Conservation (phyloP, 2,113 vertebrate species). For the Heterotis niloticus region DNA sequence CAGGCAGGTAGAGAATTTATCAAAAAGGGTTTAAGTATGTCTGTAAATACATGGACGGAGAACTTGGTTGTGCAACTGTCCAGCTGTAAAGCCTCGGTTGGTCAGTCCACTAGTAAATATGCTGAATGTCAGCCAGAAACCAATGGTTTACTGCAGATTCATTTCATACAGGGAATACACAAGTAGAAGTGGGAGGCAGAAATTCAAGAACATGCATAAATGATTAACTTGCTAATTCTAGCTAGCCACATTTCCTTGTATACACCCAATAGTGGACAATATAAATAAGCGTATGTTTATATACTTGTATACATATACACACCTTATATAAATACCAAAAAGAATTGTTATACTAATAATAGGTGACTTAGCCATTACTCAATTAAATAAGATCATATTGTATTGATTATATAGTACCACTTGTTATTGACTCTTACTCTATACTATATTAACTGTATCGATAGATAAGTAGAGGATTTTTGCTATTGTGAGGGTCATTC, state of each 20-base stretch:
- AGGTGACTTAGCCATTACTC: slow-evolving; percentile 74
- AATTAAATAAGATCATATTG: slow-evolving; percentile 72
- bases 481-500: slow-evolving; percentile 61
- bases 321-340: slow-evolving; percentile 65
- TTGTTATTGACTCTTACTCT: slow-evolving; percentile 61
- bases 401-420: slow-evolving; percentile 73
- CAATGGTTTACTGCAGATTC: background rate
- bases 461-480: slow-evolving; percentile 66
- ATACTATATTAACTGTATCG: slow-evolving; percentile 72
- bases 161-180: slow-evolving; percentile 6
- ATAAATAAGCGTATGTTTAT: slow-evolving; percentile 51
- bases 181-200: background rate
- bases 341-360: slow-evolving; percentile 70
- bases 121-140: background rate
- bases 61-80: too few species aligned
- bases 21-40: background rate
- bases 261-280: slow-evolving; percentile 50
- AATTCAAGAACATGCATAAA: slow-evolving; percentile 16
- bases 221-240: slow-evolving; percentile 41
- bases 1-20: background rate
- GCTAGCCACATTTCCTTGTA: slow-evolving; percentile 45
- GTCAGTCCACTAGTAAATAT: slow-evolving; percentile 7
- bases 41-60: too few species aligned
- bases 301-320: slow-evolving; percentile 43
- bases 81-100: background rate